A percentile compares a stretch with the other conserved stretches of the same genome.
These are phyloP conservation scores for Lamellibrachia columna DNA, from an alignment of 2,888 invertebrate genomes.

Conservation along the genomic window DNA sequence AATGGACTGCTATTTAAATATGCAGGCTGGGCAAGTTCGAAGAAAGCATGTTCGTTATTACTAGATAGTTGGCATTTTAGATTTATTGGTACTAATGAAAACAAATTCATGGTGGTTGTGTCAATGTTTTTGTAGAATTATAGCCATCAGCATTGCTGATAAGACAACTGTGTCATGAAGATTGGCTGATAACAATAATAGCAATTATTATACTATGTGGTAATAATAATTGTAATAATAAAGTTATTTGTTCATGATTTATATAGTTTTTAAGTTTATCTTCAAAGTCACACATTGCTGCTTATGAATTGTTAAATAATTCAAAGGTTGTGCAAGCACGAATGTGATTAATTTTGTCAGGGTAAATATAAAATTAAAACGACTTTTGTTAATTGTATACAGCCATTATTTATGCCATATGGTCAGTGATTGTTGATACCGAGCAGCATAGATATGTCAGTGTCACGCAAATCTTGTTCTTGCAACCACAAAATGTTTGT, in stretches of 20 bases:
- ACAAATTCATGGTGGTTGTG: neutral
- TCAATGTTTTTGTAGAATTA: neutral
- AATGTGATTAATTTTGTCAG: neutral
- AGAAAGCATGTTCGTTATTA: neutral
- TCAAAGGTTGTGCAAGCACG: neutral
- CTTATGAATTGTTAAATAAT: neutral
- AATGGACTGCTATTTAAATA: neutral
- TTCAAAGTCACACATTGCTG: neutral
- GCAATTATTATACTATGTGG: no score
- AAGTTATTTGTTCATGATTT: neutral
- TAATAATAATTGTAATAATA: neutral
- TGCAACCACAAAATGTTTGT: slow-evolving; percentile 1
- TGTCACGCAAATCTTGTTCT: neutral
- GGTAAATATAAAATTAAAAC: neutral
- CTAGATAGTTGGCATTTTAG: neutral
- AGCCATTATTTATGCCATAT: neutral
- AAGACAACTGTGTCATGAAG: neutral
- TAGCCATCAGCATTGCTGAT: neutral
- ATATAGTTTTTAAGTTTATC: neutral
- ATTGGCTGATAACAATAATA: neutral
- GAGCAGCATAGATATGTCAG: neutral
- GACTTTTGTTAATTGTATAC: neutral
- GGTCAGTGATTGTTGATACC: neutral
- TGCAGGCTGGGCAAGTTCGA: neutral
- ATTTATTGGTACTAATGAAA: neutral